phyloP scores from a whole-genome alignment of 2,797 vertebrate species.

The Lepus oiostolus region DNA sequence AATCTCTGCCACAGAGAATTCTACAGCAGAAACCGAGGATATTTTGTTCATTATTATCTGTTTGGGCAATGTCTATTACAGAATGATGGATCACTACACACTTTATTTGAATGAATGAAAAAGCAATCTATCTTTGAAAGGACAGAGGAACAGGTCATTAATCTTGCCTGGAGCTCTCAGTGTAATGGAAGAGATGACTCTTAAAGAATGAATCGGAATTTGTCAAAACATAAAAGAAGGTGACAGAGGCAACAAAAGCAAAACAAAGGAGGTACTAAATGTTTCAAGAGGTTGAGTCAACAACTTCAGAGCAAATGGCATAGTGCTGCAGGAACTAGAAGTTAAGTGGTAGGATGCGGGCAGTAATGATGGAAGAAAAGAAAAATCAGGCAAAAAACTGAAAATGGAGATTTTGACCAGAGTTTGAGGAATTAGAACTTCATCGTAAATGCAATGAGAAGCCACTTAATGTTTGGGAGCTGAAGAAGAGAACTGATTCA shows the following conservation, averaged over 20 bases:
- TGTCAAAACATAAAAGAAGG: not conserved
- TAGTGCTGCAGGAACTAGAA: not conserved
- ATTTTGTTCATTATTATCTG: not conserved
- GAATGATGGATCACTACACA: not conserved
- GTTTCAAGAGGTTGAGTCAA: not conserved
- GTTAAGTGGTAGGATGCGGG: not conserved
- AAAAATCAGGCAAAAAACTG: not conserved
- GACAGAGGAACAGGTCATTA: not conserved
- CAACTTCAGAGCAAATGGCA: not conserved
- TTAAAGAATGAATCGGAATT: conserved; percentile 11
- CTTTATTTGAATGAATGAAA: conserved; percentile 33
- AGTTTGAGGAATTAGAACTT: conserved; percentile 15
- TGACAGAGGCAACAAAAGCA: not conserved
- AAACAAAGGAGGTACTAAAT: not conserved
- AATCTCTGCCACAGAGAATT: not conserved
- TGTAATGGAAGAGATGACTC: conserved; percentile 2
- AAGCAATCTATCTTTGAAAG: not conserved
- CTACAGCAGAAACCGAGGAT: not conserved
- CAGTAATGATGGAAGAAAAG: not conserved
- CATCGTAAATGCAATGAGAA: not conserved
- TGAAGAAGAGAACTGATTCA: not conserved
- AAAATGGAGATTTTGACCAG: not conserved
- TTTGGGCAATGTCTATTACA: not conserved
- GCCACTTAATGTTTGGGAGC: not conserved
- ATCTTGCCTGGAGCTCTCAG: conserved; percentile 10